Evolutionary conservation across 2,113 vertebrate genomes (phyloP).

Genomic region (Elephas maximus): DNA sequence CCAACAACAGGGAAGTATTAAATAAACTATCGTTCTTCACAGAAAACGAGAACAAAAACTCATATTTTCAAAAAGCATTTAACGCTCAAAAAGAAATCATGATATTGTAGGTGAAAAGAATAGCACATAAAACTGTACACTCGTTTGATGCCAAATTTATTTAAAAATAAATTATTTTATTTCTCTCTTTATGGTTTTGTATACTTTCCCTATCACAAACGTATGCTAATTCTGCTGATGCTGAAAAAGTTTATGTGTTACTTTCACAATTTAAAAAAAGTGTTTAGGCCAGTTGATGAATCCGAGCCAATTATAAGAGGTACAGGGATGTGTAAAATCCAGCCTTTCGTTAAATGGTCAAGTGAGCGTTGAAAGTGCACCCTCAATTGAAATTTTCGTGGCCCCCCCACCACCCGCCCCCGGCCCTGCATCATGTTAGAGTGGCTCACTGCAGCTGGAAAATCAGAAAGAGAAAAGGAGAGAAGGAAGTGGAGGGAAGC

Average conservation of each 20-base stretch:
- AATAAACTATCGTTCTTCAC: background rate
- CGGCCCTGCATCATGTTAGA: background rate
- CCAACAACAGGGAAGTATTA: background rate
- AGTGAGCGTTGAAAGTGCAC: background rate
- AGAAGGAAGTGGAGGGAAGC: background rate
- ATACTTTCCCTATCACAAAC: background rate
- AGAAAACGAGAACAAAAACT: background rate
- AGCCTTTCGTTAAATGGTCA: background rate
- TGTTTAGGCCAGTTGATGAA: background rate
- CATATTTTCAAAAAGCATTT: background rate
- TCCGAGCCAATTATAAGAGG: background rate
- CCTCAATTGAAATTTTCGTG: background rate
- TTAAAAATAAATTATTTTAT: background rate
- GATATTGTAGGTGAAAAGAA: background rate
- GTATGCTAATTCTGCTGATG: background rate
- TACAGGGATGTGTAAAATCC: background rate
- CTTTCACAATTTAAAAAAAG: background rate
- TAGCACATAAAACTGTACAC: background rate
- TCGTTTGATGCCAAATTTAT: background rate
- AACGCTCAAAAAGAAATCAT: background rate
- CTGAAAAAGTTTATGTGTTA: background rate
- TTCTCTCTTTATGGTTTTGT: background rate
- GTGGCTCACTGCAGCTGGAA: background rate
- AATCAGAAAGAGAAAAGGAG: background rate
- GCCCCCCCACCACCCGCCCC: background rate